These are phyloP conservation scores for Hyles vespertilio DNA, from an alignment of 1,140 invertebrate genomes.

Conservation along the genomic window DNA sequence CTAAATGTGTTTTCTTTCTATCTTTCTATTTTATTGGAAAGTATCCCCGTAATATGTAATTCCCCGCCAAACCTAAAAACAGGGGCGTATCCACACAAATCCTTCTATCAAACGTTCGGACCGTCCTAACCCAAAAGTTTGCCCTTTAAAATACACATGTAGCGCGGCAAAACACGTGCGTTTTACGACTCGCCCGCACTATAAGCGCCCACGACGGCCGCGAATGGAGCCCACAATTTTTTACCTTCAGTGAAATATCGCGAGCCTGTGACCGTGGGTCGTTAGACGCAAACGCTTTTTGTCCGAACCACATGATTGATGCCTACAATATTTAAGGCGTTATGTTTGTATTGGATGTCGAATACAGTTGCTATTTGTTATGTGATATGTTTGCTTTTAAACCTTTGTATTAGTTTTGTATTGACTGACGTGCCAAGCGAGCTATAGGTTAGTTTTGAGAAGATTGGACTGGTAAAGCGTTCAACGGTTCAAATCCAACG, in stretches of 20 bases:
- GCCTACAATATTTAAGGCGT: slow-evolving; percentile 6
- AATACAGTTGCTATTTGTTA: not conserved
- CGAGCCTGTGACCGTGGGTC: slow-evolving; percentile 12
- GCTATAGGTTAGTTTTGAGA: not conserved
- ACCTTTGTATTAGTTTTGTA: not conserved
- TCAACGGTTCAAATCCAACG: too few species aligned
- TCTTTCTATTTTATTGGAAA: too few species aligned
- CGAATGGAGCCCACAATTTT: slow-evolving; percentile 56
- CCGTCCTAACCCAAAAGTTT: slow-evolving; percentile 62
- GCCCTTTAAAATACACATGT: slow-evolving; percentile 64
- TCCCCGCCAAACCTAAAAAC: not conserved
- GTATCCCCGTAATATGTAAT: too few species aligned
- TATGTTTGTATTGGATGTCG: slow-evolving; percentile 1
- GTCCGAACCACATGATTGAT: slow-evolving; percentile 9
- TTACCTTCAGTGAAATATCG: slow-evolving; percentile 28
- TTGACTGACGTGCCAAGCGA: not conserved
- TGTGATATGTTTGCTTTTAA: not conserved
- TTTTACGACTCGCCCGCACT: slow-evolving; percentile 59
- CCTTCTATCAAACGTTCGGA: slow-evolving; percentile 36
- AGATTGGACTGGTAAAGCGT: too few species aligned
- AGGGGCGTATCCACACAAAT: slow-evolving; percentile 32
- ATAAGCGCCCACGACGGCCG: slow-evolving; percentile 40
- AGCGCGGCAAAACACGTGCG: slow-evolving; percentile 59
- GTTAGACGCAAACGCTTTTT: slow-evolving; percentile 8
- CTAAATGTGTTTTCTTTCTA: too few species aligned